These are phyloP conservation scores for Hapalemur alaotrensis DNA, from an alignment of 2,797 vertebrate species.

Conservation along the genomic window DNA sequence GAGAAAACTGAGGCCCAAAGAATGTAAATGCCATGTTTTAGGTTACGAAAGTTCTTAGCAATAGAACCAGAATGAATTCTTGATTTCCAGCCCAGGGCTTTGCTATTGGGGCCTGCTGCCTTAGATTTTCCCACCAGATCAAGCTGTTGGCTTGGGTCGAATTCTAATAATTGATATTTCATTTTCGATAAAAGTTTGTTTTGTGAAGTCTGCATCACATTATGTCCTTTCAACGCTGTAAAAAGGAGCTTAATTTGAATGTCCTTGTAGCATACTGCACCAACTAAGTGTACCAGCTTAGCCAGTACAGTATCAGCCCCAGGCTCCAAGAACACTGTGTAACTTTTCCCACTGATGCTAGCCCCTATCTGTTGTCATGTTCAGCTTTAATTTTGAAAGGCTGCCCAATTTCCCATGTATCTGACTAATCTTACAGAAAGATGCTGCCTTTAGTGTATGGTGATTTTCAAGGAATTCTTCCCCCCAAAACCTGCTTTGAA, in stretches of 20 bases:
- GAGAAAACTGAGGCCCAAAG: constrained; percentile 41
- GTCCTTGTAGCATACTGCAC: constrained; percentile 78
- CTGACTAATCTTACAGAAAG: constrained; percentile 65
- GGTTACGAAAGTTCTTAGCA: background rate
- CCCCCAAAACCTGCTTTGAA: constrained; percentile 20
- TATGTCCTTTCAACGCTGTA: constrained; percentile 71
- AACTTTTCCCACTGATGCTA: constrained; percentile 66
- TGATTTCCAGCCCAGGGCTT: constrained; percentile 61
- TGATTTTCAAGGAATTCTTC: constrained; percentile 47
- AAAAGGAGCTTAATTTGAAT: constrained; percentile 78
- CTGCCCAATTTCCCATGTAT: constrained; percentile 35
- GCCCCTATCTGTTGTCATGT: constrained; percentile 65
- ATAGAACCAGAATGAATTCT: constrained; percentile 56
- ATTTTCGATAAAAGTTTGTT: constrained; percentile 77
- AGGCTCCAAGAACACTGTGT: constrained; percentile 77
- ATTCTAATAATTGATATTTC: constrained; percentile 74
- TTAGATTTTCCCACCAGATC: constrained; percentile 65
- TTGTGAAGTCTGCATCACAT: constrained; percentile 73
- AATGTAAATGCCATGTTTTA: background rate
- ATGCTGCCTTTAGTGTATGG: background rate
- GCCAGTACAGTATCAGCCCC: constrained; percentile 65
- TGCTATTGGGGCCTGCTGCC: constrained; percentile 57
- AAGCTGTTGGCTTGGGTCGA: constrained; percentile 68
- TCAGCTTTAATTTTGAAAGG: constrained; percentile 45
- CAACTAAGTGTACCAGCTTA: constrained; percentile 73